Conservation (phyloP, 2,113 vertebrate genomes). For the Calonectris borealis region DNA sequence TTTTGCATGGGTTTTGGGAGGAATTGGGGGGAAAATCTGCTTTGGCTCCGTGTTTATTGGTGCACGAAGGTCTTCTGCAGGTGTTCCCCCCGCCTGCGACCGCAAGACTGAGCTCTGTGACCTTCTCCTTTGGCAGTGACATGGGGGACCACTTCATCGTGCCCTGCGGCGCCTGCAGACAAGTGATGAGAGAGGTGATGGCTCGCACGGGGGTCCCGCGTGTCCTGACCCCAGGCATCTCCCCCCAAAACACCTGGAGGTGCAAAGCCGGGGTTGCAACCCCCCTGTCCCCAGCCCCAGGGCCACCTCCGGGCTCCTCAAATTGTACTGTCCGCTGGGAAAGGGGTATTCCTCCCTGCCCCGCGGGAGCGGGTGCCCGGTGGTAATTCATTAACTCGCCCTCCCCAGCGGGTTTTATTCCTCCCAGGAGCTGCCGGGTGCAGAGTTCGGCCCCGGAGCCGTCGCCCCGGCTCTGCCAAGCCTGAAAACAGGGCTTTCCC, state of each 20-base stretch:
- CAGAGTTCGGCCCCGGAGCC: background rate
- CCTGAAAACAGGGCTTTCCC: background rate
- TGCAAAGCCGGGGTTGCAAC: background rate
- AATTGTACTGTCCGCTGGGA: background rate
- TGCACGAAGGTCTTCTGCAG: background rate
- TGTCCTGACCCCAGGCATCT: background rate
- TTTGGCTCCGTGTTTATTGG: background rate
- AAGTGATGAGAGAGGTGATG: conserved; percentile 93
- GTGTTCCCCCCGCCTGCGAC: background rate
- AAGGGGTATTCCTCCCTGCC: background rate
- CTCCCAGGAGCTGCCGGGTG: background rate
- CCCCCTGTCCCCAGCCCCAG: background rate
- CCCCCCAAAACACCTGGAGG: background rate
- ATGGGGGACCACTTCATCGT: conserved; percentile 79
- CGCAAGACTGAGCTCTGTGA: background rate
- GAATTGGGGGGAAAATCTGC: background rate
- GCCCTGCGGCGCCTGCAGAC: conserved; percentile 91
- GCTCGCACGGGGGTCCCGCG: accelerated
- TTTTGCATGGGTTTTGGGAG: background rate
- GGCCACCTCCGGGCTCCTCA: background rate
- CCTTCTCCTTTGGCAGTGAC: conserved; percentile 78
- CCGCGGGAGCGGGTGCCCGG: accelerated
- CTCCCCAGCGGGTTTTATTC: background rate
- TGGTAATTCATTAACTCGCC: background rate
- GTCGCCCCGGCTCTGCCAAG: background rate